phyloP scores from a whole-genome alignment of 2,888 invertebrate species.

The Diaprepes abbreviatus region DNA sequence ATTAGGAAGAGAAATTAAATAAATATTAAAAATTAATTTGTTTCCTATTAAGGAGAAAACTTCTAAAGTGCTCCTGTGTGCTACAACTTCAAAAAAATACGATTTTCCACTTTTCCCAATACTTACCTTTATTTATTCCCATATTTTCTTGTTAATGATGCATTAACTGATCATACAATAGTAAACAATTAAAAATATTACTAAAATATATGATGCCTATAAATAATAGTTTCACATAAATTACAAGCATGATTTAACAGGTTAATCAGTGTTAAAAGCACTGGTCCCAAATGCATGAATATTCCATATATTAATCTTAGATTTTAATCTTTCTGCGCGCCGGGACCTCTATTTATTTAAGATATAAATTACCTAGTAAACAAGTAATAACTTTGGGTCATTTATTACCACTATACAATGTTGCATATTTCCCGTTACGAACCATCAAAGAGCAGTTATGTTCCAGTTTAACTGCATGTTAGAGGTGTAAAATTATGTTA shows the following conservation, averaged over 20 bases:
- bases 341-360: background rate
- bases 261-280: conserved; percentile 1
- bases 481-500: too few species aligned
- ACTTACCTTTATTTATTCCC: too few species aligned
- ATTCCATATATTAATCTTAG: conserved; percentile 7
- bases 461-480: too few species aligned
- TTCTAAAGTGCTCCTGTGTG: too few species aligned
- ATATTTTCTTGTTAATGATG: too few species aligned
- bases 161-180: too few species aligned
- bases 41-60: too few species aligned
- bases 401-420: background rate
- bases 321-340: background rate
- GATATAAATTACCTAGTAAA: conserved; percentile 18
- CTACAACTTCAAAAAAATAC: too few species aligned
- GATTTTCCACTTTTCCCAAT: too few species aligned
- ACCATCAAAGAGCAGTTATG: too few species aligned
- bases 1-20: background rate
- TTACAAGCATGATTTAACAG: background rate
- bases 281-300: conserved; percentile 5
- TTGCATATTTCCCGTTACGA: background rate
- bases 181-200: too few species aligned
- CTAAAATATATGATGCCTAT: background rate
- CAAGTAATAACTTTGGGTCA: background rate
- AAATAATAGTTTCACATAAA: background rate
- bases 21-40: too few species aligned